A percentile compares a stretch with the other conserved stretches of the same genome.
phyloP scores from a whole-genome alignment of 2,797 vertebrate genomes.

The Sebastes flavidus region DNA sequence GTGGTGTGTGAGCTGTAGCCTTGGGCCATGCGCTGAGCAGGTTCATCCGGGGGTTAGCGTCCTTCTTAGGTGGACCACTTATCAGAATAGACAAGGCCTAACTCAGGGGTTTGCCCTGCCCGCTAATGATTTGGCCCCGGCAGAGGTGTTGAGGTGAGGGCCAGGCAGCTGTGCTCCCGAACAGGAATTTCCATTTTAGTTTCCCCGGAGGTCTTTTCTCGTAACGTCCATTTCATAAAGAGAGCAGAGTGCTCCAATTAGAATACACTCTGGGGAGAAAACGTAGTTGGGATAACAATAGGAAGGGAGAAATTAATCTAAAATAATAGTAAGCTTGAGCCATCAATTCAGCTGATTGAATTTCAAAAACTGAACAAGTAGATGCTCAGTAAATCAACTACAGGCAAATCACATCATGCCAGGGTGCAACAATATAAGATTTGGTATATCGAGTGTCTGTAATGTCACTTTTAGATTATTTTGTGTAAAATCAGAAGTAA shows the following conservation, averaged over 20 bases:
- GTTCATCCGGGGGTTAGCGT: constrained; percentile 61
- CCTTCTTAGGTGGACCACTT: constrained; percentile 58
- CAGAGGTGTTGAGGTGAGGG: constrained; percentile 59
- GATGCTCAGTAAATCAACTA: background rate
- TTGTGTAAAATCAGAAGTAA: background rate
- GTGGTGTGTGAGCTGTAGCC: constrained; percentile 26
- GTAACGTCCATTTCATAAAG: constrained; percentile 69
- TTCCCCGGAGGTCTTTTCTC: constrained; percentile 50
- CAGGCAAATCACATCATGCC: background rate
- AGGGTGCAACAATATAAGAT: background rate
- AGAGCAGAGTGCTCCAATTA: constrained; percentile 76
- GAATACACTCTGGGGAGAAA: constrained; percentile 48
- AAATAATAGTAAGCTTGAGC: constrained; percentile 7
- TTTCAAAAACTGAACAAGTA: background rate
- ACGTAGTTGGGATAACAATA: constrained; percentile 45
- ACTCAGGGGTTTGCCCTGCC: constrained; percentile 35
- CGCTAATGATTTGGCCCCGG: constrained; percentile 60
- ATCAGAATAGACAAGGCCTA: constrained; percentile 69
- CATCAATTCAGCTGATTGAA: background rate
- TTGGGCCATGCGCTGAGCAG: constrained; percentile 42
- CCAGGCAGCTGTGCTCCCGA: constrained; percentile 23
- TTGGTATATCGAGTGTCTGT: background rate
- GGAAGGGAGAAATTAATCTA: constrained; percentile 15
- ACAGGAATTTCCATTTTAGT: constrained; percentile 56
- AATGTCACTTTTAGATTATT: background rate